A percentile compares a stretch with the other conserved stretches of the same genome.
Evolutionary conservation across 2,113 vertebrate genomes (phyloP).

Genomic region (Oxygymnocypris stewartii): DNA sequence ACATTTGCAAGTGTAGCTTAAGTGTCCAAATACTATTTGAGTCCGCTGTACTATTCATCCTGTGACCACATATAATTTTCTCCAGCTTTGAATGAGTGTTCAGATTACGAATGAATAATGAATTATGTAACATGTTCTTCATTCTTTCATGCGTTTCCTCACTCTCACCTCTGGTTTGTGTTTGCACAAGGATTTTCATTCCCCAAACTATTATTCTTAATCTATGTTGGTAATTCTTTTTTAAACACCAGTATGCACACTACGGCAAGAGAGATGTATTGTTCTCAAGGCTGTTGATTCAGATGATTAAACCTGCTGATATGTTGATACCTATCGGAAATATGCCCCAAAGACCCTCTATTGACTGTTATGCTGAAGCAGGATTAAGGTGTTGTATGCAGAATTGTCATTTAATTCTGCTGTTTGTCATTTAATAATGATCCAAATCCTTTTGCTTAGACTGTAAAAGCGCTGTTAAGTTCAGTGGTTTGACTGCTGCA

Average conservation of each 20-base stretch:
- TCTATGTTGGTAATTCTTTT: background rate
- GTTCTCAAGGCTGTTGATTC: background rate
- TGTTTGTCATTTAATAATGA: background rate
- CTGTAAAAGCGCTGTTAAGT: background rate
- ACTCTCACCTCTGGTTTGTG: background rate
- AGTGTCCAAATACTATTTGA: conserved; percentile 5
- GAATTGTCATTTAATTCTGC: background rate
- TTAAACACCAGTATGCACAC: background rate
- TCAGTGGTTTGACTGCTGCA: background rate
- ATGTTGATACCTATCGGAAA: conserved; percentile 13
- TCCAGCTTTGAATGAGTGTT: background rate
- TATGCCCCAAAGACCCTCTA: background rate
- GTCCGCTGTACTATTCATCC: background rate
- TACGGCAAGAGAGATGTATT: no score
- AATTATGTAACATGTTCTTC: background rate
- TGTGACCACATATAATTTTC: background rate
- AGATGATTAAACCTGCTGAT: conserved; percentile 24
- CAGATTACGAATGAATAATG: background rate
- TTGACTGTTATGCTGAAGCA: background rate
- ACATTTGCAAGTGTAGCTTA: background rate
- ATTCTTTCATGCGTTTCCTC: background rate
- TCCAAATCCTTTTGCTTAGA: background rate
- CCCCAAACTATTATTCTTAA: background rate
- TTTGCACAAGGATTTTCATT: conserved; percentile 13
- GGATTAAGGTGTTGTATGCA: conserved; percentile 2